Conservation (phyloP, 92 coral and sea anemone genomes). For the Phenganax stokvisi region DNA sequence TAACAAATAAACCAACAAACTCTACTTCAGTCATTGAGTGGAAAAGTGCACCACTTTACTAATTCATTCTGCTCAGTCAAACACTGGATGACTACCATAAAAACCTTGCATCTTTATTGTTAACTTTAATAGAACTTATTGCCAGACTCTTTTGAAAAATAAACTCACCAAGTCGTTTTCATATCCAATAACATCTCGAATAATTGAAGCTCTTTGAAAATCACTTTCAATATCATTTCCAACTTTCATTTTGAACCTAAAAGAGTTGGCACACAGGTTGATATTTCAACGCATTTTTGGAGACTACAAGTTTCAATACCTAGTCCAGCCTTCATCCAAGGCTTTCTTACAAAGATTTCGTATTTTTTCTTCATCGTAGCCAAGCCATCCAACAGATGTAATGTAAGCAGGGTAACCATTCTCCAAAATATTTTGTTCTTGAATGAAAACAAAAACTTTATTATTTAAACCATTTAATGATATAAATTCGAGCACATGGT, state of each 20-base stretch:
- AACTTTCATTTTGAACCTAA: constrained; percentile 93
- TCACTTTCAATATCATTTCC: constrained; percentile 76
- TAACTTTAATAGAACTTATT: too few relatives aligned
- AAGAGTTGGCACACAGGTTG: background rate
- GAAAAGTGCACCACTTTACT: too few relatives aligned
- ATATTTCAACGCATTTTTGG: background rate
- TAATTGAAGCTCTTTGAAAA: constrained; percentile 67
- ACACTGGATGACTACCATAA: background rate
- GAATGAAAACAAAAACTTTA: background rate
- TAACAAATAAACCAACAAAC: background rate
- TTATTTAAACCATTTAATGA: too few relatives aligned
- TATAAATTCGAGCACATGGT: too few relatives aligned
- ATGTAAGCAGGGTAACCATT: constrained; percentile 92
- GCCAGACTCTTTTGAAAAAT: too few relatives aligned
- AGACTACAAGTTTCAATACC: constrained; percentile 28
- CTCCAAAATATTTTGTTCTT: constrained; percentile 52
- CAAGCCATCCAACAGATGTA: constrained; percentile 98
- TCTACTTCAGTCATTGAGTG: background rate
- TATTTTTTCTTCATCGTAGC: constrained; percentile 72
- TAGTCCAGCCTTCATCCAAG: constrained; percentile 60
- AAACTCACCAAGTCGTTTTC: constrained; percentile 71
- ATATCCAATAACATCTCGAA: constrained; percentile 77
- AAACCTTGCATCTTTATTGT: background rate
- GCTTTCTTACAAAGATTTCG: constrained; percentile 60
- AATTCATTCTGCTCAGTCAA: background rate